phyloP scores from a whole-genome alignment of 2,113 vertebrate genomes.

The Corapipo altera region DNA sequence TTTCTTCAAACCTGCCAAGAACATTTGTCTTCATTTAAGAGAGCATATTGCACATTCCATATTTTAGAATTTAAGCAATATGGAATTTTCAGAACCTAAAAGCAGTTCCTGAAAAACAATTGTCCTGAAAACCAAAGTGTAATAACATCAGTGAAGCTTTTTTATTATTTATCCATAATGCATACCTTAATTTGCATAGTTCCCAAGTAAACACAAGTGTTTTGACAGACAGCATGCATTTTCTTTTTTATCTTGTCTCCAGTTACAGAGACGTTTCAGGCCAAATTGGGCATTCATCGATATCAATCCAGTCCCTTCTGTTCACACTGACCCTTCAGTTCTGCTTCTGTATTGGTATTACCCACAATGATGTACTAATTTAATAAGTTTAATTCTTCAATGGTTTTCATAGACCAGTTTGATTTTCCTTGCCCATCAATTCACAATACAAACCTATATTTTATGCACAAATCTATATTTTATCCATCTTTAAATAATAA shows the following conservation, averaged over 20 bases:
- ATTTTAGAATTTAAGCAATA: neutral
- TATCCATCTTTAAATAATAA: neutral
- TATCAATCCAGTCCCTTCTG: neutral
- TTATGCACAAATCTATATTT: neutral
- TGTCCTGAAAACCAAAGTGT: neutral
- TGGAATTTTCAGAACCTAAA: neutral
- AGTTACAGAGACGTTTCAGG: neutral
- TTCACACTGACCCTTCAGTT: neutral
- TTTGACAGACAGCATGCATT: neutral
- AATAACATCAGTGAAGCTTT: neutral
- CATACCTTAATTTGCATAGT: neutral
- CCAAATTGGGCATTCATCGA: neutral
- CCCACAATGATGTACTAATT: neutral
- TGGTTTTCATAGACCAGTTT: neutral
- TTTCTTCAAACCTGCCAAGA: neutral
- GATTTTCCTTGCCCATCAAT: neutral
- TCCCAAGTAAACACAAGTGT: neutral
- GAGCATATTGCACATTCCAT: neutral
- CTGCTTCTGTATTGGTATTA: neutral
- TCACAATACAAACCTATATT: neutral
- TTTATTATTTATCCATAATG: neutral
- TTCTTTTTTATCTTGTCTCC: neutral
- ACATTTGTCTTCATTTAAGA: neutral
- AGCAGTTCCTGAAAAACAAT: neutral
- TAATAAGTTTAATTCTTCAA: neutral